These are phyloP conservation scores for Dysidea cf. avara DNA, from an alignment of 37 sponge, comb jelly and placozoan species.

Conservation along the genomic window DNA sequence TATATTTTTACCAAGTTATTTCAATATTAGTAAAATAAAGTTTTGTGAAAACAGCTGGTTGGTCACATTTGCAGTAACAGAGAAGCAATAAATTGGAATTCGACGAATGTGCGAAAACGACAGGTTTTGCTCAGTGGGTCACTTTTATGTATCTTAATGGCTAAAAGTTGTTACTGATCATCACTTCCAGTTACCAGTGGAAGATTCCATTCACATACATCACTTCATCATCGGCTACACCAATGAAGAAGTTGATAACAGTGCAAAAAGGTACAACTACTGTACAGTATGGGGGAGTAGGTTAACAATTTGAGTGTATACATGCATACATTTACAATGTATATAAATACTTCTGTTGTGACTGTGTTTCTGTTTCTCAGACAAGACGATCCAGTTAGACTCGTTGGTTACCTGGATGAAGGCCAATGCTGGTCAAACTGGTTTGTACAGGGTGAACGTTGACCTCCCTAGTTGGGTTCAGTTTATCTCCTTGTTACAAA, in stretches of 20 bases:
- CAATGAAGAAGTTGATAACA: too few species aligned
- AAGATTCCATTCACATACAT: slow-evolving; percentile 66
- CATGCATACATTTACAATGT: not conserved
- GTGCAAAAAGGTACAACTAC: too few species aligned
- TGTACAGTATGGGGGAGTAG: not conserved
- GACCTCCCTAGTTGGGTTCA: slow-evolving; percentile 59
- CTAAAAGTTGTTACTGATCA: too few species aligned
- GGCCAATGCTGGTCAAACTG: slow-evolving; percentile 60
- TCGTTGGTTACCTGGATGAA: slow-evolving; percentile 61
- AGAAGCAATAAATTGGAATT: too few species aligned
- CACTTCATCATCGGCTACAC: not conserved
- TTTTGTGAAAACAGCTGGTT: too few species aligned
- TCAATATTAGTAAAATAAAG: too few species aligned
- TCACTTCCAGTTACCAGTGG: slow-evolving; percentile 81
- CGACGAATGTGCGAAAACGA: too few species aligned
- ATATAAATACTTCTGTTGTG: not conserved
- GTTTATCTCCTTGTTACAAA: slow-evolving; percentile 32
- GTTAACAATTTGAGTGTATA: not conserved
- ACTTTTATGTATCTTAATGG: too few species aligned
- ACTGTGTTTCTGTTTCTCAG: not conserved
- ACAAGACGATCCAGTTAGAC: not conserved
- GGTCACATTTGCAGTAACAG: too few species aligned
- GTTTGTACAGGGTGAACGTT: slow-evolving; percentile 87
- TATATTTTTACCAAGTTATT: too few species aligned
- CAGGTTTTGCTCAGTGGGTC: too few species aligned